Evolutionary conservation across 2,888 invertebrate species (phyloP).

Genomic region (Limnephilus auricula): DNA sequence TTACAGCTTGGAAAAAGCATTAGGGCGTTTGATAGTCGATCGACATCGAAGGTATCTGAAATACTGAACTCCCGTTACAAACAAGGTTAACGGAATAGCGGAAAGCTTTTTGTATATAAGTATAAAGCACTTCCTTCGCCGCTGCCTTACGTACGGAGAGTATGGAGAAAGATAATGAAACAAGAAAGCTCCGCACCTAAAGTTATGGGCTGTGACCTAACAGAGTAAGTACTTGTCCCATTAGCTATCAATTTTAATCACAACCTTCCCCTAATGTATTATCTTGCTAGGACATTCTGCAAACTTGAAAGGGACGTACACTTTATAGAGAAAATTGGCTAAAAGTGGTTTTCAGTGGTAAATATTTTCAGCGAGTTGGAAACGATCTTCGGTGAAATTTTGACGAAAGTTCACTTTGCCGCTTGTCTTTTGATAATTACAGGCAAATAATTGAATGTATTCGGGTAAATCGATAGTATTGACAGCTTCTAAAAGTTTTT

Average conservation of each 20-base stretch:
- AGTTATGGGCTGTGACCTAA: constrained; percentile 35
- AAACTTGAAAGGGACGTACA: constrained; percentile 21
- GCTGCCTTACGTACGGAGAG: background rate
- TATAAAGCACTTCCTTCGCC: background rate
- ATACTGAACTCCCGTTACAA: background rate
- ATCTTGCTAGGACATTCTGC: constrained; percentile 32
- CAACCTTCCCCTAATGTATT: constrained; percentile 41
- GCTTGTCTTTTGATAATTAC: background rate
- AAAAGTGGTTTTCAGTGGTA: constrained; percentile 33
- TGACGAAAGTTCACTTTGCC: background rate
- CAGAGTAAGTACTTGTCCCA: constrained; percentile 38
- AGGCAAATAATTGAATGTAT: no score
- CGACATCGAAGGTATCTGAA: background rate
- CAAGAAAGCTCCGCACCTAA: constrained; percentile 27
- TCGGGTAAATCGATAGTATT: no score
- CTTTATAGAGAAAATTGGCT: background rate
- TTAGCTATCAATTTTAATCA: constrained; percentile 47
- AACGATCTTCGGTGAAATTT: constrained; percentile 1
- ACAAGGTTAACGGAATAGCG: background rate
- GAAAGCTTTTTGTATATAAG: background rate
- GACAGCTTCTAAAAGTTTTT: no score
- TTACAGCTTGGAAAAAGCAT: background rate
- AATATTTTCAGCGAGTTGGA: constrained; percentile 15
- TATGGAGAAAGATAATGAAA: constrained; percentile 29
- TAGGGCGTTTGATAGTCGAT: background rate